Base-by-base conservation (phyloP, 1,140 invertebrate genomes). In the Diploscapter pachys region DNA sequence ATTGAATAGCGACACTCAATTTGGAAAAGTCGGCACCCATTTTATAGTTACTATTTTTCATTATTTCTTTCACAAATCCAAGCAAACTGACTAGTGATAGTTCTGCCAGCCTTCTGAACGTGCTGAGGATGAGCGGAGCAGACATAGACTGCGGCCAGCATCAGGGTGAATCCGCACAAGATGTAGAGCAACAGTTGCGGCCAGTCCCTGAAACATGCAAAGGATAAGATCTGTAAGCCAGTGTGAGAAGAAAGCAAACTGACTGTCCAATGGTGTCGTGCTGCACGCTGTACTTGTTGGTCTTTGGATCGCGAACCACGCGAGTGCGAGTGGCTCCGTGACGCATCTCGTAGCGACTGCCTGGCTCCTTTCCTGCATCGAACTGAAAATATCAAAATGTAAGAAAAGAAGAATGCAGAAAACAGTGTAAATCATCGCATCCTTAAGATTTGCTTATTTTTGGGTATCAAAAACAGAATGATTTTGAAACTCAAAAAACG, bases 131-230 rank as follows among this genome's bases (percentile, higher is more conserved):
- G 56, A n/a, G 71, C 53, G 31, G 71, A 51, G 49, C 63, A n/a
- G 5, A 72, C 49, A 50, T 72, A 72, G 11, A 63, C 71, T n/a
- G n/a, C 54, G 48, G 13, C 5, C 5, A 72, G 54, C 4, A 72
- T 5, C n/a, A 4, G 50, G 50, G 65, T 6, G 59, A 72, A 72
- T 8, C 48, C 4, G 9, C 50, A 57, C 6, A 72, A 63, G 31
- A 72, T 51, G n/a, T 64, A 49, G 31, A 72, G n/a, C 4, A 72
- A 6, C 6, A 72, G 51, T 50, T 51, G 11, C 11, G 71, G 52
- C 61, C 63, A 13, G 49, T 72, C 71, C 50, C 59, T 65, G 63
- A 13, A 65, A 65, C 6, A 31, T 9, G 2, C 8, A 49, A 65
- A 59, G 9, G 9, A 59, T 11, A 59, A 11, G 57, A 31, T 65